Percentiles rank a stretch among this genome's conserved stretches.
phyloP scores from a whole-genome alignment of 1,140 invertebrate species.

The Pogonomyrmex californicus region DNA sequence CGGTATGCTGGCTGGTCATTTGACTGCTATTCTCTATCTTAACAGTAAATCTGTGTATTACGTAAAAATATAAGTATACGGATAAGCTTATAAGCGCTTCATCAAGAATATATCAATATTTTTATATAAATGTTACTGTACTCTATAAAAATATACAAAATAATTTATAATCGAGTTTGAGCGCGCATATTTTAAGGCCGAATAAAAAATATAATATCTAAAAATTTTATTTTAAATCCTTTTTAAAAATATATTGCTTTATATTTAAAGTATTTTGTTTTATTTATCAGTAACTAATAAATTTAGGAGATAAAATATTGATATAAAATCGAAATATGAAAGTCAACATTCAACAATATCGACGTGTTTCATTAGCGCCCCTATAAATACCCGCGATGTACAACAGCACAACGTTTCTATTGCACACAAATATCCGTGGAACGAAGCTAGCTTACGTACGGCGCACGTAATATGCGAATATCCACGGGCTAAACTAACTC shows the following conservation, averaged over 20 bases:
- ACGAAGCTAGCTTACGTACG: slow-evolving; percentile 11
- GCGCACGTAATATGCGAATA: slow-evolving; percentile 16
- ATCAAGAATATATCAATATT: neutral
- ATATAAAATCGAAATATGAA: neutral
- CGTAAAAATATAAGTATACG: neutral
- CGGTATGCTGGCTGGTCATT: slow-evolving; percentile 52
- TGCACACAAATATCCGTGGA: slow-evolving; percentile 21
- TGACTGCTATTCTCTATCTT: slow-evolving; percentile 58
- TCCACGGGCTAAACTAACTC: slow-evolving; percentile 5
- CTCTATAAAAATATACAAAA: neutral
- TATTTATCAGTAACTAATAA: neutral
- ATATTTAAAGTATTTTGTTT: neutral
- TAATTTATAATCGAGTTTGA: neutral
- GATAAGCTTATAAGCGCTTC: neutral
- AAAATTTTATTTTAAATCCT: neutral
- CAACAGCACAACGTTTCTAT: neutral
- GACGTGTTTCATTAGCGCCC: slow-evolving; percentile 6
- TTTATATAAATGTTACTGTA: neutral
- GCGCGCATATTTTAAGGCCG: neutral
- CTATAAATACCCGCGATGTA: neutral
- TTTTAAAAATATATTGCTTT: neutral
- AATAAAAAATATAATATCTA: slow-evolving; percentile 1
- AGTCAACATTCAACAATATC: neutral
- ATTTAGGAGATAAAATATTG: neutral
- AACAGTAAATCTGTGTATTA: slow-evolving; percentile 5